Percentiles rank a stretch among this genome's conserved stretches.
Conservation (phyloP, 23 tunicate species). For the Halocynthia aurantium region DNA sequence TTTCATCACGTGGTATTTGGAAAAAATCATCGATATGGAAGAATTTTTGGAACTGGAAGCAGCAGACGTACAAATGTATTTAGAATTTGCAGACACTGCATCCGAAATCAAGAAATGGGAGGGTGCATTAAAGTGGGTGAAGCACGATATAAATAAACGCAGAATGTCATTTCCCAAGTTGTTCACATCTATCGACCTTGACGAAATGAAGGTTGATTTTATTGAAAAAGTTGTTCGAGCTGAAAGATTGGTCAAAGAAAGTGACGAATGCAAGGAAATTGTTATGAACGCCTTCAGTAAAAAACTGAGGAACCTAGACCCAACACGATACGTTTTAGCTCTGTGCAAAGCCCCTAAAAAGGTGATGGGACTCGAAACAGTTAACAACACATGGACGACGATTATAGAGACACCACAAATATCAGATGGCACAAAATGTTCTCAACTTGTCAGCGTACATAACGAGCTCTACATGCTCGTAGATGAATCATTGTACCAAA, state of each 20-base stretch:
- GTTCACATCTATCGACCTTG: background rate
- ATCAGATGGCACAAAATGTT: background rate
- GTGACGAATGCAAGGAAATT: background rate
- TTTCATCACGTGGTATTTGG: background rate
- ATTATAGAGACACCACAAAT: background rate
- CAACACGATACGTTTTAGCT: too few relatives aligned
- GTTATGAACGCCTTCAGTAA: background rate
- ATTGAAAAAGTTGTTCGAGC: background rate
- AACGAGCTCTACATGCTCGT: background rate
- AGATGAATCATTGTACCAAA: background rate
- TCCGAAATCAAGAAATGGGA: conserved; percentile 11
- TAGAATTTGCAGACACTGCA: background rate
- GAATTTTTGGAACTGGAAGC: background rate
- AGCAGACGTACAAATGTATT: background rate
- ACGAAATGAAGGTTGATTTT: background rate
- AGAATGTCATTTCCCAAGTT: conserved; percentile 21
- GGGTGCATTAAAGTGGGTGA: conserved; percentile 29
- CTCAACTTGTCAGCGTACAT: background rate
- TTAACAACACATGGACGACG: too few relatives aligned
- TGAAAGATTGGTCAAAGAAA: background rate
- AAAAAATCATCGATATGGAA: background rate
- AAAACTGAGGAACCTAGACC: too few relatives aligned
- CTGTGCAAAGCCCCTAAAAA: too few relatives aligned
- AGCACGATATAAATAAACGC: conserved; percentile 14
- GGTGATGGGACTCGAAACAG: too few relatives aligned